Percentiles rank a stretch among this genome's conserved stretches.
phyloP scores from a whole-genome alignment of 2,797 vertebrate genomes.

The Rhabdophis nuchalis region DNA sequence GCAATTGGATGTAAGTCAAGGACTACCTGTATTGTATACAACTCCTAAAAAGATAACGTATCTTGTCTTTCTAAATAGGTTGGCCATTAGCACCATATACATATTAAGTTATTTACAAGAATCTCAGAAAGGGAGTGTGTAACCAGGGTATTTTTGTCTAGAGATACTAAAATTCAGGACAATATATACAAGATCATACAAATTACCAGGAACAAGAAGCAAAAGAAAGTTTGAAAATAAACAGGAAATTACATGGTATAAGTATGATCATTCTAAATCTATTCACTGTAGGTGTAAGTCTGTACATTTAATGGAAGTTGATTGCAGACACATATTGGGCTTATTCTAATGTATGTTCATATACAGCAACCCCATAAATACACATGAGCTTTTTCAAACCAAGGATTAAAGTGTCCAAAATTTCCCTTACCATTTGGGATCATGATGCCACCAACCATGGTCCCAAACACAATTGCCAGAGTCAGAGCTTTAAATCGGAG shows the following conservation, averaged over 20 bases:
- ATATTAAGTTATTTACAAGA: not conserved
- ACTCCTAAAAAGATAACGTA: not conserved
- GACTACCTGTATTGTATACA: not conserved
- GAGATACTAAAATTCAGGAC: not conserved
- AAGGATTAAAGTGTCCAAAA: not conserved
- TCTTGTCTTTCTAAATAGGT: not conserved
- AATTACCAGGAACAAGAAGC: not conserved
- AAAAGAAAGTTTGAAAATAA: not conserved
- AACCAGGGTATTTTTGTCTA: not conserved
- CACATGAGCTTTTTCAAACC: not conserved
- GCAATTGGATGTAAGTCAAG: not conserved
- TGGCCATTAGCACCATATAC: not conserved
- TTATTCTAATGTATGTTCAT: not conserved
- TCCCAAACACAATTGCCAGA: conserved; percentile 90
- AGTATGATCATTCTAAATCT: not conserved
- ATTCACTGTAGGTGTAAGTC: not conserved
- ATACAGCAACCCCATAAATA: not conserved
- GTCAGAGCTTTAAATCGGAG: conserved; percentile 96
- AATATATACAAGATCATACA: not conserved
- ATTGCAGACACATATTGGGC: not conserved
- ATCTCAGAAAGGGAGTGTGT: not conserved
- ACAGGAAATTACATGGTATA: not conserved
- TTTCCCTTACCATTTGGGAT: conserved; percentile 89
- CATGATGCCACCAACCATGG: conserved; percentile 95
- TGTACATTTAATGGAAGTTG: not conserved